A percentile compares a stretch with the other conserved stretches of the same genome.
Evolutionary conservation across 2,113 vertebrate species (phyloP).

Genomic region (Peromyscus leucopus): DNA sequence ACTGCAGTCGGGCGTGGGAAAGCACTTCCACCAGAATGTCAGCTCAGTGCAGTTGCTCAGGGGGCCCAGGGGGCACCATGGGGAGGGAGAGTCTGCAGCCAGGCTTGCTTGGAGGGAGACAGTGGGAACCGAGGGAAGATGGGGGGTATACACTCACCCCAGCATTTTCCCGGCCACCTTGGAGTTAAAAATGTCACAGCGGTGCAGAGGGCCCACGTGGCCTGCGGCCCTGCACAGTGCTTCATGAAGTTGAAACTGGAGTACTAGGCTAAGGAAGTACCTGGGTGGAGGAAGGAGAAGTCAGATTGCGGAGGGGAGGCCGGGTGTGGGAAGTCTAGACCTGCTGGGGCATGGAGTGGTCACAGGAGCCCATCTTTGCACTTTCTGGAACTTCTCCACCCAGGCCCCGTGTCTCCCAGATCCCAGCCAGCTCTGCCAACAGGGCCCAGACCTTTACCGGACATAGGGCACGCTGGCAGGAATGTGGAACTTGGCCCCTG

Average conservation of each 20-base stretch:
- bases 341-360: background rate
- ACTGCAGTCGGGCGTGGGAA: background rate
- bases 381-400: background rate
- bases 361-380: background rate
- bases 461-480: slow-evolving; percentile 94
- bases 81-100: background rate
- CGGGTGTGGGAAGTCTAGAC: background rate
- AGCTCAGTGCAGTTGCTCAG: background rate
- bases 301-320: background rate
- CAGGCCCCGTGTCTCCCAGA: background rate
- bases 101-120: background rate
- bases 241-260: slow-evolving; percentile 98
- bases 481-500: slow-evolving; percentile 96
- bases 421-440: background rate
- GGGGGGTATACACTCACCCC: slow-evolving; percentile 87
- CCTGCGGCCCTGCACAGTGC: slow-evolving; percentile 90
- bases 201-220: slow-evolving; percentile 91
- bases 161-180: slow-evolving; percentile 90
- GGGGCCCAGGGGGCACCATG: background rate
- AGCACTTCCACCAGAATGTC: background rate
- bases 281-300: slow-evolving; percentile 82
- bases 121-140: background rate
- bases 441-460: slow-evolving; percentile 86
- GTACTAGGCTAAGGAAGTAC: slow-evolving; percentile 95
- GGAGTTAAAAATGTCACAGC: slow-evolving; percentile 94